phyloP scores from a whole-genome alignment of 2,888 invertebrate species.

The Panopea generosa region DNA sequence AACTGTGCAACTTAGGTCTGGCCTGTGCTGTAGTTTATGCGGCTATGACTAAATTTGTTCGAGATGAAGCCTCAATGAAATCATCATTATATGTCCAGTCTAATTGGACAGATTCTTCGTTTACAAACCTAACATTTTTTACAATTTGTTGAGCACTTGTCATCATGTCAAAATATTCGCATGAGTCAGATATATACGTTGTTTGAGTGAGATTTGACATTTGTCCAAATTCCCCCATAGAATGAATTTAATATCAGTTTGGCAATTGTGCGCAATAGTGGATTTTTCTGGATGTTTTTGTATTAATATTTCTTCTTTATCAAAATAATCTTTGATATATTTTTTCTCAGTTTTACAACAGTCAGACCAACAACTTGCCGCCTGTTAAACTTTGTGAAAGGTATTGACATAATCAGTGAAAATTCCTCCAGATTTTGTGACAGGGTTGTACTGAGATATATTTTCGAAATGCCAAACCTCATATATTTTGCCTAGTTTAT shows the following conservation, averaged over 20 bases:
- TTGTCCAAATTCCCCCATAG: conserved; percentile 36
- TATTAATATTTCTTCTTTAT: conserved; percentile 29
- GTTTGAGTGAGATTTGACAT: conserved; percentile 29
- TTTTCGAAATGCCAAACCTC: conserved; percentile 82
- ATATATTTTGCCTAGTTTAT: conserved; percentile 74
- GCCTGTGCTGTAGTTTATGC: conserved; percentile 55
- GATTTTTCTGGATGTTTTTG: conserved; percentile 23
- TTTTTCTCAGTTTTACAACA: conserved; percentile 48
- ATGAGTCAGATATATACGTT: conserved; percentile 14
- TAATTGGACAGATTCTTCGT: conserved; percentile 21
- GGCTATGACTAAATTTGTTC: conserved; percentile 53
- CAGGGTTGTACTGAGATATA: conserved; percentile 44
- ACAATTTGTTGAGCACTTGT: conserved; percentile 31
- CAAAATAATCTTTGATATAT: conserved; percentile 59
- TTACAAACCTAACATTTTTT: conserved; percentile 31
- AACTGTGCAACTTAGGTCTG: conserved; percentile 42
- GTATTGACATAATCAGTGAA: conserved; percentile 80
- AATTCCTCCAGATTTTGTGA: conserved; percentile 56
- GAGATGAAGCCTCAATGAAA: conserved; percentile 33
- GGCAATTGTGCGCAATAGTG: conserved; percentile 24
- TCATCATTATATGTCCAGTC: conserved; percentile 26
- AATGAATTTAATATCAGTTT: conserved; percentile 40
- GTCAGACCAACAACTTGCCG: conserved; percentile 69
- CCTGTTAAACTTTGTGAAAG: conserved; percentile 69
- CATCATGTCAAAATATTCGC: conserved; percentile 33